Evolutionary conservation across 2,888 invertebrate species (phyloP).

Genomic region (Itoplectis maculator): DNA sequence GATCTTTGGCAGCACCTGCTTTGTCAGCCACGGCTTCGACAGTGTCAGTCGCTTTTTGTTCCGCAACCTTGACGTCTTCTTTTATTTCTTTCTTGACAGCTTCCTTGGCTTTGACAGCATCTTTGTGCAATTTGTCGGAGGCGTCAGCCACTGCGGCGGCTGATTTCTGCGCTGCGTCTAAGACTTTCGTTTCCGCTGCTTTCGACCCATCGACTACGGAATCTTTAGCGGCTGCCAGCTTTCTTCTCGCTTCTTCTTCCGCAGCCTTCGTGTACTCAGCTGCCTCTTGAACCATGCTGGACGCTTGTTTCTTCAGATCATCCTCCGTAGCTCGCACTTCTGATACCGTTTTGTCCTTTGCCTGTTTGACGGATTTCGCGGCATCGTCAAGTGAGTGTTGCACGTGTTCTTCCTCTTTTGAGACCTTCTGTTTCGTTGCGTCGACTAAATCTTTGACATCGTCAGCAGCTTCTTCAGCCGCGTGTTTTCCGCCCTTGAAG

Average conservation of each 20-base stretch:
- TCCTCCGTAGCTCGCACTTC: conserved; percentile 28
- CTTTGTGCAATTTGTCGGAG: conserved; percentile 60
- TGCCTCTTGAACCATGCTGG: conserved; percentile 82
- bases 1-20: conserved; percentile 45
- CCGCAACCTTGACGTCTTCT: conserved; percentile 64
- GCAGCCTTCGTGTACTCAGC: conserved; percentile 86
- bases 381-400: conserved; percentile 64
- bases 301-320: conserved; percentile 41
- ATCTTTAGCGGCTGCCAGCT: conserved; percentile 74
- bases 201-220: conserved; percentile 84
- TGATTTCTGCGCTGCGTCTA: conserved; percentile 78
- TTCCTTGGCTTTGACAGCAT: conserved; percentile 68
- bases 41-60: conserved; percentile 63
- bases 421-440: conserved; percentile 68
- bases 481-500: conserved; percentile 67
- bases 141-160: conserved; percentile 56
- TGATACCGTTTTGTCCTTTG: conserved; percentile 44
- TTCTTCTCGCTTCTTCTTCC: conserved; percentile 84
- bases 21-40: conserved; percentile 53
- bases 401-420: conserved; percentile 78
- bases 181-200: conserved; percentile 82
- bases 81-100: conserved; percentile 69
- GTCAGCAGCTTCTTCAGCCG: conserved; percentile 52
- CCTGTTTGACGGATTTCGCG: conserved; percentile 59
- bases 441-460: conserved; percentile 81